Evolutionary conservation across 2,888 invertebrate genomes (phyloP), one percentile per base, ranked within the genome.

Genomic region (Lutraria lutraria): DNA sequence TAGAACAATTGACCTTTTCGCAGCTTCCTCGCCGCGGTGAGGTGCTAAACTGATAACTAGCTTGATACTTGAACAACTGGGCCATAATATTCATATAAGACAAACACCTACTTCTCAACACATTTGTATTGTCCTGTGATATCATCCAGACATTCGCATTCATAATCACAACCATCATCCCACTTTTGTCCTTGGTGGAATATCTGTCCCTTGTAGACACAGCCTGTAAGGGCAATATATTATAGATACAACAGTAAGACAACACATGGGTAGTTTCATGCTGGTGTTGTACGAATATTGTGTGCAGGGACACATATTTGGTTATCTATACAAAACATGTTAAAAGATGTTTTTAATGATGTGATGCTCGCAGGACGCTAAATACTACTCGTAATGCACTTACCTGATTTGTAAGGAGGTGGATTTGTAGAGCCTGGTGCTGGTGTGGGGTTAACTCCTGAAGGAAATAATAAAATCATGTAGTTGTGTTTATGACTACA

Each of bases 141-240:
- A 63, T 93, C 90, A 85, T 92, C 91, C n/a, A 92, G 86, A 91
- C 94, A 94, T 79, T 92, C 92, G 90, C 94, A 94, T 53, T 91
- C 91, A 29, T 90, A 94, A 54, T 93, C 91, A 91, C 94, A 94
- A 0, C 94, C 94, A 88, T 93, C 94, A 80, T 92, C 92, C 91
- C 93, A 94, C 63, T 89, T 93, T 88, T 93, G 90, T 43, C 93
- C 93, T 60, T 93, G 85, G 54, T 86, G 81, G 90, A 93, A 93
- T 76, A 93, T 72, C 83, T 81, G 90, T 31, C 93, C 93, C 90
- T 94, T 94, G 90, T 94, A 94, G 16, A 92, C 90, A 87, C 94
- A 94, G 25, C 92, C 92, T 89, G 60, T 12, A 80, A 13, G 0
- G 81, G 6, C 16, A 13, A 16, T 21, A 16, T 56, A 43, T 43